Evolutionary conservation across 2,797 vertebrate species (phyloP).

Genomic region (Tragelaphus eurycerus): DNA sequence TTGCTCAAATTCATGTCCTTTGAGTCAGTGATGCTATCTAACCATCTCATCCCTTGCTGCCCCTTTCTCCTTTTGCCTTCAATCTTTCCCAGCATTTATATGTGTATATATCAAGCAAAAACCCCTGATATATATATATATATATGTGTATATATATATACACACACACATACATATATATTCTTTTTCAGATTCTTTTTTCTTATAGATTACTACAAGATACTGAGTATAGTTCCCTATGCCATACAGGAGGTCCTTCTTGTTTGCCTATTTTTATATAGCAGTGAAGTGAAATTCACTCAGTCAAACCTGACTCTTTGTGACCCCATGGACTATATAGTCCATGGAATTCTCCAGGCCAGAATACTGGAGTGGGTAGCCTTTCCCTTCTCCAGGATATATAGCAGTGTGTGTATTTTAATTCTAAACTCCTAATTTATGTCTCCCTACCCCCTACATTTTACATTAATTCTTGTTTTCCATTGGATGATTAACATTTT

Average conservation of each 20-base stretch:
- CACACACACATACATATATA: accelerated
- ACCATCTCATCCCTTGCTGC: not conserved
- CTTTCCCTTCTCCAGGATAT: not conserved
- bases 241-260: not conserved
- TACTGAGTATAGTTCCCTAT: not conserved
- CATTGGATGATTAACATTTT: not conserved
- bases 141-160: accelerated
- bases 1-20: not conserved
- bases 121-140: not conserved
- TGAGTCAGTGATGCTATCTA: too few relatives aligned
- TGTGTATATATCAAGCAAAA: not conserved
- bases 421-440: not conserved
- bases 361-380: not conserved
- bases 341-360: not conserved
- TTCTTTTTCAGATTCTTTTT: not conserved
- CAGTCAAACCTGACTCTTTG: not conserved
- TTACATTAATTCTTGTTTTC: not conserved
- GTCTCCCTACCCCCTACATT: not conserved
- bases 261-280: not conserved
- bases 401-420: not conserved
- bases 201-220: not conserved
- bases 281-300: not conserved
- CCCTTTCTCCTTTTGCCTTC: not conserved
- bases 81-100: not conserved
- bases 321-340: not conserved